These are phyloP conservation scores for Xiphophorus couchianus DNA, from an alignment of 2,113 vertebrate species.

Conservation along the genomic window DNA sequence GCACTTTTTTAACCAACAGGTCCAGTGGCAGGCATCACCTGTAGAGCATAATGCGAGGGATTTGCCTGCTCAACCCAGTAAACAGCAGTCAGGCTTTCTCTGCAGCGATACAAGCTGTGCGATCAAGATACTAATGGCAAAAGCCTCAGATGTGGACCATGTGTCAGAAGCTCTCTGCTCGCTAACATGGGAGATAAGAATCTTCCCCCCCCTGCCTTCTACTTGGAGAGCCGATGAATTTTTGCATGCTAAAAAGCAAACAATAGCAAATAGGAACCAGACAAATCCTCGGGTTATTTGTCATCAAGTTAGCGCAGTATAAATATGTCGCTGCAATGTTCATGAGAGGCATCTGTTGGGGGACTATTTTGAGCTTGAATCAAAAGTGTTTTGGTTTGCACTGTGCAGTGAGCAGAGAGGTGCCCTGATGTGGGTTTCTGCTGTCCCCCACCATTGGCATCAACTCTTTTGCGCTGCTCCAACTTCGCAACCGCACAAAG, in stretches of 20 bases:
- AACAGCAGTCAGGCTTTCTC: conserved; percentile 56
- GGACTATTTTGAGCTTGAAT: conserved; percentile 42
- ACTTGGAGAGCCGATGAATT: conserved; percentile 24
- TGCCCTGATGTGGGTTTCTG: conserved; percentile 55
- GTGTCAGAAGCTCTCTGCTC: conserved; percentile 64
- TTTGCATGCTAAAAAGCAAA: conserved; percentile 69
- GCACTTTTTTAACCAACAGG: conserved; percentile 42
- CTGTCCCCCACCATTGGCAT: conserved; percentile 45
- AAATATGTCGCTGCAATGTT: conserved; percentile 49
- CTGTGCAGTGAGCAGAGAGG: conserved; percentile 36
- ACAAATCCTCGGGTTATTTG: conserved; percentile 69
- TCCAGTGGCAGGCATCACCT: conserved; percentile 61
- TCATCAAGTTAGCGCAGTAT: conserved; percentile 69
- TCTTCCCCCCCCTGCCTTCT: conserved; percentile 33
- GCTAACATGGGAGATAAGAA: conserved; percentile 60
- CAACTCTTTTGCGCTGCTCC: conserved; percentile 47
- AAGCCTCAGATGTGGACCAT: conserved; percentile 67
- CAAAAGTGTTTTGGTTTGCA: conserved; percentile 37
- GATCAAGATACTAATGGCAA: conserved; percentile 54
- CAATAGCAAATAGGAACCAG: conserved; percentile 65
- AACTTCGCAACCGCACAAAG: conserved; percentile 51
- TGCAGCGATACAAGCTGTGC: conserved; percentile 44
- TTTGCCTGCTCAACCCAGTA: conserved; percentile 56
- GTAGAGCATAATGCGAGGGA: conserved; percentile 60
- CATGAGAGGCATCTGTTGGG: conserved; percentile 32